Conservation (phyloP, 2,888 invertebrate species). For the Scrobipalpa atriplicella region DNA sequence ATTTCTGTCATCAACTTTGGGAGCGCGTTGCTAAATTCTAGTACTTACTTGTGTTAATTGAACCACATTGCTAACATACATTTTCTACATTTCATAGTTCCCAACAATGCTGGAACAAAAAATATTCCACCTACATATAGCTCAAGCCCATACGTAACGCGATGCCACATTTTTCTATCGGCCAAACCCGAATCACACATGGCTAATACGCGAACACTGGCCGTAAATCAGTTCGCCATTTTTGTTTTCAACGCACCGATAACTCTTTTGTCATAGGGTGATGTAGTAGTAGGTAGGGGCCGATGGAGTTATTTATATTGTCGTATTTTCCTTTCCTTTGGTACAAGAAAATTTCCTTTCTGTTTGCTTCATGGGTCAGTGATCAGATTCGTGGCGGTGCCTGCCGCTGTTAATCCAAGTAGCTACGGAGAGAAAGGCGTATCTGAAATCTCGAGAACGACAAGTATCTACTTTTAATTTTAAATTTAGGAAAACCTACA, state of each 20-base stretch:
- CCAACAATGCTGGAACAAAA: neutral
- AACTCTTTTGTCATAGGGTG: conserved; percentile 83
- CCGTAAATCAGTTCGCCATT: conserved; percentile 80
- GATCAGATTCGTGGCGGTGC: conserved; percentile 73
- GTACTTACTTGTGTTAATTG: no score
- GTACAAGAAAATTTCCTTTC: conserved; percentile 81
- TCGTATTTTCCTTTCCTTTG: conserved; percentile 79
- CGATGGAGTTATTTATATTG: conserved; percentile 81
- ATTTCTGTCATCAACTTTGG: no score
- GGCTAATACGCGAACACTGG: conserved; percentile 64
- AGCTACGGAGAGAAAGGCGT: conserved; percentile 40
- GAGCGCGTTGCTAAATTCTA: no score
- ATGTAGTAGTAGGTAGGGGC: conserved; percentile 65
- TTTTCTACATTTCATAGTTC: no score
- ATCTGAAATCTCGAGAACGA: conserved; percentile 39
- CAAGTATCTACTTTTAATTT: neutral
- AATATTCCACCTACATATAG: neutral
- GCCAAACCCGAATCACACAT: conserved; percentile 54
- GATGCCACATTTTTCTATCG: conserved; percentile 31
- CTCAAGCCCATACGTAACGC: neutral
- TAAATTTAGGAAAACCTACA: neutral
- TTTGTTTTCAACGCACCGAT: conserved; percentile 83
- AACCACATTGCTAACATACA: no score
- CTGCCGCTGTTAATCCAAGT: conserved; percentile 46
- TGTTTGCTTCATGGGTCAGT: conserved; percentile 81